Base-by-base conservation (phyloP, 1,140 invertebrate genomes). In the Trichomalopsis sarcophagae region DNA sequence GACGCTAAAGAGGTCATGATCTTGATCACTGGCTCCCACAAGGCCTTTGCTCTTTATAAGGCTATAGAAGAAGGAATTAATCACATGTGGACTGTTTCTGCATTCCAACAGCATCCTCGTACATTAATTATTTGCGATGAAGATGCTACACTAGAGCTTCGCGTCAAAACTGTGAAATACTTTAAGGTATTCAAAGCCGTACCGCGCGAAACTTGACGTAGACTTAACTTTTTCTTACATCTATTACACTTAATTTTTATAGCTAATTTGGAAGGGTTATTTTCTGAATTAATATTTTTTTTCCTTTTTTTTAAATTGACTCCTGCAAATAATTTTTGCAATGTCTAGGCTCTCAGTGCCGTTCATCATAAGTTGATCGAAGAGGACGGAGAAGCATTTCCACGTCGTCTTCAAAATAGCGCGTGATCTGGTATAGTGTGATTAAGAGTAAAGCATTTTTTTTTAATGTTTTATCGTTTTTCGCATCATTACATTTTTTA, bases 31-130 rank as follows among this genome's bases (percentile, higher is more conserved):
- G 99, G 99, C n/a, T 96, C 96, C 44, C 97, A 99, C 92, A 99
- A 99, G 94, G 96, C 99, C 6, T 97, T 98, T 91, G 99, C 99
- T 75, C 94, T 99, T 68, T 98, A 99, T 91, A 97, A 97, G 91
- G 98, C 99, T 2, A 97, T 99, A 87, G 98, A 99, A 93, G 97
- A 99, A 92, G 99, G 99, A 71, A 95, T 99, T 5, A 99, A 98
- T 94, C 99, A 99, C 93, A 99, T 99, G 99, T 99, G 99, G 98
- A 99, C 99, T 0, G 98, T 99, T 33, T 99, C 98, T 30, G 98
- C 98, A 44, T 99, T 99, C 94, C 99, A 99, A 93, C 97, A 98
- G 92, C 98, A 99, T 93, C 95, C 96, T 66, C 95, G 96, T 87
- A 96, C 97, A 7, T 95, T 99, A 27, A 98, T 99, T 94, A 94